Percentiles rank a stretch among this genome's conserved stretches.
These are phyloP conservation scores for Odocoileus virginianus DNA, from an alignment of 2,113 vertebrate species.

Conservation along the genomic window DNA sequence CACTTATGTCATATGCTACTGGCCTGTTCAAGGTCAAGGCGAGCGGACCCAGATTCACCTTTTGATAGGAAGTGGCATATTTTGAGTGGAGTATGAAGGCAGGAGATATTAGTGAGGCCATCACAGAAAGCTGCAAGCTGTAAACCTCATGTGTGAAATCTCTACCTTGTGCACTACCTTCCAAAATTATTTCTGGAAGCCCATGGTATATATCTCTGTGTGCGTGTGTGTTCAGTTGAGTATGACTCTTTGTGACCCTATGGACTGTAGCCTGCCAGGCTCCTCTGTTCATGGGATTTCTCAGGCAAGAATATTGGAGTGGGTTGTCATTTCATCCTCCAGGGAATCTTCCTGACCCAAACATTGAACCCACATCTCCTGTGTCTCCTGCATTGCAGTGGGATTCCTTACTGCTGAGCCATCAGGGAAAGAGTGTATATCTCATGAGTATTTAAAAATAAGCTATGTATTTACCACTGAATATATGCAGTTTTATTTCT, in stretches of 20 bases:
- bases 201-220: not conserved
- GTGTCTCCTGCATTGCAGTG: not conserved
- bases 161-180: not conserved
- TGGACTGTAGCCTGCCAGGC: not conserved
- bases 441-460: not conserved
- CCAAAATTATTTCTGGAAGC: not conserved
- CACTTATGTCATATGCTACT: not conserved
- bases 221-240: not conserved
- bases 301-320: not conserved
- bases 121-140: not conserved
- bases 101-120: not conserved
- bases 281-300: not conserved
- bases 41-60: not conserved
- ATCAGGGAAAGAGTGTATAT: not conserved
- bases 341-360: not conserved
- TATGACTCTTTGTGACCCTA: not conserved
- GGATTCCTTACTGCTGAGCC: not conserved
- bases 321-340: not conserved
- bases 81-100: not conserved
- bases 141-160: not conserved
- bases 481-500: not conserved
- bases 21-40: not conserved
- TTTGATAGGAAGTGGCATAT: not conserved
- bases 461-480: not conserved
- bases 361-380: not conserved